Evolutionary conservation across 2,888 invertebrate genomes (phyloP).

Genomic region (Cheilosia soror): DNA sequence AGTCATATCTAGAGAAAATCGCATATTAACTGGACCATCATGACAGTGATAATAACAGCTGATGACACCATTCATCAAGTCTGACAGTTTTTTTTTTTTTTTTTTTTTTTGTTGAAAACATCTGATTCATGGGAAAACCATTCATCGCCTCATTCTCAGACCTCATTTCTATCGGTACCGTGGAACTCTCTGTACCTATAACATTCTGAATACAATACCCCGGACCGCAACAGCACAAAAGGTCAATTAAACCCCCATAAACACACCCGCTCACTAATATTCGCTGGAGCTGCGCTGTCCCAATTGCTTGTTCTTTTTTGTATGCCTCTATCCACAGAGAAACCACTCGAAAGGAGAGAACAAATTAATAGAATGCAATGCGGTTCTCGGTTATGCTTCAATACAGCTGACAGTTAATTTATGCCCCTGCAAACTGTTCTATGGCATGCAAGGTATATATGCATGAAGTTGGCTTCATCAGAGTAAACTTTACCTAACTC

Average conservation of each 20-base stretch:
- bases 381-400: slow-evolving; percentile 58
- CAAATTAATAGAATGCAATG: slow-evolving; percentile 42
- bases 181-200: slow-evolving; percentile 67
- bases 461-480: slow-evolving; percentile 14
- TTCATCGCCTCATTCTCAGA: slow-evolving; percentile 66
- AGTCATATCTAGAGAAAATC: no score
- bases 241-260: slow-evolving; percentile 73
- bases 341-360: slow-evolving; percentile 16
- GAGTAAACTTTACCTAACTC: background rate
- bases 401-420: slow-evolving; percentile 63
- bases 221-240: slow-evolving; percentile 66
- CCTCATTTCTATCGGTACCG: slow-evolving; percentile 66
- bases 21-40: background rate
- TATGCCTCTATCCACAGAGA: slow-evolving; percentile 12
- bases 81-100: slow-evolving; percentile 13
- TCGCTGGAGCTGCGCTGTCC: slow-evolving; percentile 21
- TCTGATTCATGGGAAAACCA: slow-evolving; percentile 66
- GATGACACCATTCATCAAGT: slow-evolving; percentile 38
- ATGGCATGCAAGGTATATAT: slow-evolving; percentile 39
- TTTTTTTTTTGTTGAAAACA: slow-evolving; percentile 28
- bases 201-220: slow-evolving; percentile 55
- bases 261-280: slow-evolving; percentile 69
- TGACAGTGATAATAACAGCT: slow-evolving; percentile 3
- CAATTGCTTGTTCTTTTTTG: slow-evolving; percentile 34
- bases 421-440: slow-evolving; percentile 45